phyloP scores from a whole-genome alignment of 2,797 vertebrate species.

The Artibeus lituratus region DNA sequence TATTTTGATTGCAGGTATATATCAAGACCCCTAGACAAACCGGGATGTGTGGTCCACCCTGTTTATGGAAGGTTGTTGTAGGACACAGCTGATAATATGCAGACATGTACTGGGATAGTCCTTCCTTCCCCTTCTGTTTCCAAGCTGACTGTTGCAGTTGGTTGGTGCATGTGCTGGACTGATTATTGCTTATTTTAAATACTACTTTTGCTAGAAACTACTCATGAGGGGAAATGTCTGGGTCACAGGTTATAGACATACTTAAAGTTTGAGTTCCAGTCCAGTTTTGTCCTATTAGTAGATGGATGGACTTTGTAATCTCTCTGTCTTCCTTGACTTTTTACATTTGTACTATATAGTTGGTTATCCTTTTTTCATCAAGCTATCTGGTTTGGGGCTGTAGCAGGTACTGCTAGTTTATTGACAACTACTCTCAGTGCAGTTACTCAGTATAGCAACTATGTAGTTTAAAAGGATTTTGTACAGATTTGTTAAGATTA shows the following conservation, averaged over 20 bases:
- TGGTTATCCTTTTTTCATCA: constrained; percentile 16
- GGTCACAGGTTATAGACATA: not conserved
- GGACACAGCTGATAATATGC: not conserved
- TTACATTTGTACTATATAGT: not conserved
- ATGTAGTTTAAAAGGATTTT: not conserved
- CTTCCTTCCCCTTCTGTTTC: not conserved
- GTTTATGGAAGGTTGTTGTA: not conserved
- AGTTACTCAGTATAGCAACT: not conserved
- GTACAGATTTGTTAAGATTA: constrained; percentile 16
- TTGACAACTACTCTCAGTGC: not conserved
- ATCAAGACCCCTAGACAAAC: not conserved
- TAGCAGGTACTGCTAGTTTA: not conserved
- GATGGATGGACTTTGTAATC: not conserved
- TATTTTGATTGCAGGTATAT: not conserved
- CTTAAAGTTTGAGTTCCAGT: constrained; percentile 32
- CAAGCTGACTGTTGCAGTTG: not conserved
- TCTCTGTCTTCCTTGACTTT: not conserved
- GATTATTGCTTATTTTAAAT: constrained; percentile 18
- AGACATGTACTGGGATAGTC: not conserved
- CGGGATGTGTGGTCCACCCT: not conserved
- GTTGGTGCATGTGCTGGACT: not conserved
- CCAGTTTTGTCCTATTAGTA: not conserved
- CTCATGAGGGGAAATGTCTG: not conserved
- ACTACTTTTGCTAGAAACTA: not conserved
- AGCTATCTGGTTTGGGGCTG: not conserved